Evolutionary conservation across 2,888 invertebrate species (phyloP).

Genomic region (Hirtodrosophila duncani): DNA sequence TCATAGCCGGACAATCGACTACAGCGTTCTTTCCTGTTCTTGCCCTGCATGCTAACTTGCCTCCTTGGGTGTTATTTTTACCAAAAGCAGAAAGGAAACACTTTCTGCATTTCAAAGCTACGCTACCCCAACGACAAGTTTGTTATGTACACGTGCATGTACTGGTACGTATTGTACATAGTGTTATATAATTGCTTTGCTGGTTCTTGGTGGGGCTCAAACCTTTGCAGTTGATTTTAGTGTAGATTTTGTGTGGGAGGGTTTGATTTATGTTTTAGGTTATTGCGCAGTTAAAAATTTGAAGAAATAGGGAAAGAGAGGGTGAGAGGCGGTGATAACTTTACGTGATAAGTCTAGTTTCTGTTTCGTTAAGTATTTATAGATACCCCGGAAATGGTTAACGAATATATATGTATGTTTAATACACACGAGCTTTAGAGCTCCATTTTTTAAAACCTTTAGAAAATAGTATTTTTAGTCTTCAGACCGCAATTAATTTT

Average conservation of each 20-base stretch:
- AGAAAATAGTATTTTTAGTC: too few species aligned
- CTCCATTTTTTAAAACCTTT: too few species aligned
- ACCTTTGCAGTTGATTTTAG: conserved; percentile 24
- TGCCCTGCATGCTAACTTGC: conserved; percentile 15
- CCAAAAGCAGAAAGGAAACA: conserved; percentile 3
- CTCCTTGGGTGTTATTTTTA: conserved; percentile 24
- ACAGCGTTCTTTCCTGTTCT: too few species aligned
- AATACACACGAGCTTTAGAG: too few species aligned
- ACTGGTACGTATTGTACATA: conserved; percentile 2
- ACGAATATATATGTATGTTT: too few species aligned
- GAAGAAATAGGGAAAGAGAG: neutral
- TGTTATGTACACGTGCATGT: conserved; percentile 32
- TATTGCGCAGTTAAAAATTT: conserved; percentile 40
- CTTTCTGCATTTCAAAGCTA: conserved; percentile 50
- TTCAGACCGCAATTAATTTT: too few species aligned
- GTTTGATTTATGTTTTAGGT: conserved; percentile 40
- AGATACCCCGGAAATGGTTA: too few species aligned
- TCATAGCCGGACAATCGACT: too few species aligned
- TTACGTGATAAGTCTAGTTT: neutral
- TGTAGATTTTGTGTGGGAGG: conserved; percentile 10
- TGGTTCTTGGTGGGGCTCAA: conserved; percentile 38
- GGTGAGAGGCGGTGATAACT: neutral
- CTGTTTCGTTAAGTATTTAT: too few species aligned
- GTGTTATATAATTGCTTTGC: conserved; percentile 24
- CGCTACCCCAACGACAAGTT: conserved; percentile 55